These are phyloP conservation scores for Cepaea nemoralis DNA, from an alignment of 1,140 invertebrate species.

Conservation along the genomic window DNA sequence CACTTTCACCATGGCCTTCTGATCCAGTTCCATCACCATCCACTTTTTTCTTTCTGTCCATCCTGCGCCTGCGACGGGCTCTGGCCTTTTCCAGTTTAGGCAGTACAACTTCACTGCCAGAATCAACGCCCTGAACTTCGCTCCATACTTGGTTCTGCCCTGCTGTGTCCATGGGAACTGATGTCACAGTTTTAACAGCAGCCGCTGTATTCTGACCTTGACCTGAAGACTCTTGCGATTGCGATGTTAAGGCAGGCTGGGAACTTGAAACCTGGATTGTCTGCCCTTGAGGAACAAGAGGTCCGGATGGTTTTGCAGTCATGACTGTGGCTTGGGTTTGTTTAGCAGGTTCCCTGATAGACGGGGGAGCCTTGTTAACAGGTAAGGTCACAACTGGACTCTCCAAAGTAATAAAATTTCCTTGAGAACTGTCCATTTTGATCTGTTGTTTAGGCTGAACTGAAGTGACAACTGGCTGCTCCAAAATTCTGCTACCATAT, in stretches of 20 bases:
- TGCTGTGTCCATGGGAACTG: neutral
- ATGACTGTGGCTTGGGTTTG: neutral
- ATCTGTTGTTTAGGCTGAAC: neutral
- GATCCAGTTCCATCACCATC: slow-evolving; percentile 17
- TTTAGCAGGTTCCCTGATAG: neutral
- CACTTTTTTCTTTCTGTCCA: slow-evolving; percentile 41
- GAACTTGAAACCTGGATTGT: neutral
- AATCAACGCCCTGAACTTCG: slow-evolving; percentile 15
- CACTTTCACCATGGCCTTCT: slow-evolving; percentile 31
- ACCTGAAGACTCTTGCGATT: neutral
- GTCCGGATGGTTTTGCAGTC: neutral
- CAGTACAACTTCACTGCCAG: slow-evolving; percentile 32
- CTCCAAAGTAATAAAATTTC: slow-evolving; percentile 17
- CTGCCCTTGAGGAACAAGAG: neutral
- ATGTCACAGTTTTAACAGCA: neutral
- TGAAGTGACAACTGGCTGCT: neutral
- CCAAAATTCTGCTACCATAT: neutral
- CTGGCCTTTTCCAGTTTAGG: slow-evolving; percentile 38
- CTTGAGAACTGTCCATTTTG: neutral
- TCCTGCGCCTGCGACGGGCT: slow-evolving; percentile 12
- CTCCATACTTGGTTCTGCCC: slow-evolving; percentile 18
- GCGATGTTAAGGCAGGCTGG: neutral
- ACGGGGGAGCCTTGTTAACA: neutral
- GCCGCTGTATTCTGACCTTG: neutral
- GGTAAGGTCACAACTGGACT: slow-evolving; percentile 35